phyloP scores from a whole-genome alignment of 1,140 invertebrate species.

The Anastrepha ludens region DNA sequence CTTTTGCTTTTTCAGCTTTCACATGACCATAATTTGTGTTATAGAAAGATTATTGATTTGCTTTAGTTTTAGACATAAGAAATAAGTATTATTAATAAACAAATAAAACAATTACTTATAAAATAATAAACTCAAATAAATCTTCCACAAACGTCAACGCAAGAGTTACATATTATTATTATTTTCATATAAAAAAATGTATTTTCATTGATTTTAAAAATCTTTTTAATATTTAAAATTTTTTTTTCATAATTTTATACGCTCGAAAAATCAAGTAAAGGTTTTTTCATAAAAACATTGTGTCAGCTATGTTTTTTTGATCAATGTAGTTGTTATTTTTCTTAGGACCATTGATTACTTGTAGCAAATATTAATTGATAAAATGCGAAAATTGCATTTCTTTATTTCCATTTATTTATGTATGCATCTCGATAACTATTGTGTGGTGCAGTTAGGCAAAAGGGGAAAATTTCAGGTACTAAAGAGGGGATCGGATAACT shows the following conservation, averaged over 20 bases:
- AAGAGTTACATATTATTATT: constrained; percentile 34
- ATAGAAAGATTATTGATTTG: neutral
- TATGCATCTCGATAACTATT: neutral
- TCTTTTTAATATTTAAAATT: neutral
- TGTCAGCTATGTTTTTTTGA: constrained; percentile 72
- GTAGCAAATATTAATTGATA: neutral
- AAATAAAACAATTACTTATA: constrained; percentile 45
- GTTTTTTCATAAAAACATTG: constrained; percentile 69
- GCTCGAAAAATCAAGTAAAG: constrained; percentile 51
- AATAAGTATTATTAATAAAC: constrained; percentile 28
- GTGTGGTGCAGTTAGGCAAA: constrained; percentile 8
- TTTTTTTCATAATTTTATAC: constrained; percentile 49
- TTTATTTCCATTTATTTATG: neutral
- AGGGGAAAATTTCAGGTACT: too few species aligned
- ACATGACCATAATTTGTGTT: neutral
- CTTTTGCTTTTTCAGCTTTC: neutral
- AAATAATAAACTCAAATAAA: constrained; percentile 25
- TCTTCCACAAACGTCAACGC: constrained; percentile 26
- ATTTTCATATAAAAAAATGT: neutral
- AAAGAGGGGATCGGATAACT: too few species aligned
- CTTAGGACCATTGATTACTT: constrained; percentile 28
- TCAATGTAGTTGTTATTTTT: constrained; percentile 55
- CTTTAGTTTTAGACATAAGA: neutral
- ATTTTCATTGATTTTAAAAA: neutral
- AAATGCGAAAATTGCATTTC: too few species aligned